Conservation (phyloP, 2,797 vertebrate genomes). For the Myotis vivesi region DNA sequence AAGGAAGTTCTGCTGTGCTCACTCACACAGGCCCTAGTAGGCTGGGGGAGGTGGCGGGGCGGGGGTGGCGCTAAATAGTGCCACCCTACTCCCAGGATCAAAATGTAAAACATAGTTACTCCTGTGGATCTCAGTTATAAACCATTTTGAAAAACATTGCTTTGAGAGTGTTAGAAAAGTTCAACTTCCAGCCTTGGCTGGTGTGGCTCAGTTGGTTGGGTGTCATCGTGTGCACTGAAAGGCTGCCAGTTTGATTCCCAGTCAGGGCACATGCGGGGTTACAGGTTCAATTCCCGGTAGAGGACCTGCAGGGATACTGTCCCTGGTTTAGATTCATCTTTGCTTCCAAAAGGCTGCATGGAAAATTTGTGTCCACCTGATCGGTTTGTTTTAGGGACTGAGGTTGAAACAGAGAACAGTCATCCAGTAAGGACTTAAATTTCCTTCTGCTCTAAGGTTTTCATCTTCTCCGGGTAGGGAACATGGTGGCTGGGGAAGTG, state of each 20-base stretch:
- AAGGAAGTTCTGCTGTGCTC: not conserved
- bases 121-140: not conserved
- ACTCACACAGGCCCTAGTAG: not conserved
- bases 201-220: not conserved
- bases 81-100: not conserved
- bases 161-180: not conserved
- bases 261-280: not conserved
- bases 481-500: not conserved
- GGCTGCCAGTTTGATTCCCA: not conserved
- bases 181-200: not conserved
- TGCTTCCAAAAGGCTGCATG: not conserved
- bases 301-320: not conserved
- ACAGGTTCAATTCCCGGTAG: not conserved
- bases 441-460: not conserved
- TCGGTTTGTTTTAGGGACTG: not conserved
- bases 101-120: not conserved
- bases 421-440: no score
- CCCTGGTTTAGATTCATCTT: not conserved
- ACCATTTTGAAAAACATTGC: not conserved
- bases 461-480: not conserved
- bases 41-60: no score
- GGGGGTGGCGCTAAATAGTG: accelerated
- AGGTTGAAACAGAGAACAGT: not conserved
- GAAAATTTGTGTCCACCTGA: not conserved
- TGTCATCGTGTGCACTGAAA: not conserved